A percentile compares a stretch with the other conserved stretches of the same genome.
Evolutionary conservation across 2,888 invertebrate species (phyloP).

Genomic region (Empis livida): DNA sequence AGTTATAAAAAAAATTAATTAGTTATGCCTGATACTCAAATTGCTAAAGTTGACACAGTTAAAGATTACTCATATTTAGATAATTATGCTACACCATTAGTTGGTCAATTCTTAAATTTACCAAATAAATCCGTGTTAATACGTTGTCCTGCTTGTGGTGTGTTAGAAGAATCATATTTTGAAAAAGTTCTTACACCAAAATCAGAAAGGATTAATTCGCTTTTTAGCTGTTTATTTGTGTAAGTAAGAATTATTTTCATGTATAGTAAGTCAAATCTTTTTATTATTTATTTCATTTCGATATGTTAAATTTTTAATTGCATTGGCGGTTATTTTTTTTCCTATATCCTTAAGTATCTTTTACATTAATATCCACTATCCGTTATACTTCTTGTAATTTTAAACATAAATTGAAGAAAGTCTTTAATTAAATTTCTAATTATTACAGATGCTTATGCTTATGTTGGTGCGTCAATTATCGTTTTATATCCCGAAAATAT

Average conservation of each 20-base stretch:
- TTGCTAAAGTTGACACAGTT: not conserved
- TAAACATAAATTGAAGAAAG: not conserved
- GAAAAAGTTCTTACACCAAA: constrained; percentile 19
- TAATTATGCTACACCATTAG: constrained; percentile 29
- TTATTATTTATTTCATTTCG: no score
- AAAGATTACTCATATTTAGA: not conserved
- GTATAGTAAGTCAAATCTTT: no score
- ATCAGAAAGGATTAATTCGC: constrained; percentile 18
- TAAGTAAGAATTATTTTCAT: constrained; percentile 18
- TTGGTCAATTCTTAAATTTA: constrained; percentile 28
- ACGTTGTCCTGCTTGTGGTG: constrained; percentile 29
- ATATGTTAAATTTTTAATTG: no score
- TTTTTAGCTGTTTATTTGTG: constrained; percentile 29
- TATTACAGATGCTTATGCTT: constrained; percentile 23
- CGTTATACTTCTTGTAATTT: no score
- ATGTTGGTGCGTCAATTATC: constrained; percentile 26
- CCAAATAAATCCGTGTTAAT: constrained; percentile 21
- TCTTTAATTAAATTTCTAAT: not conserved
- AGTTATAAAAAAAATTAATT: not conserved
- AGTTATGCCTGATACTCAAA: not conserved
- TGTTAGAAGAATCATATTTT: constrained; percentile 21
- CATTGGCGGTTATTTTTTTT: constrained; percentile 1
- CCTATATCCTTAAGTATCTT: constrained; percentile 1
- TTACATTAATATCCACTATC: not conserved
- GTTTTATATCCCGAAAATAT: constrained; percentile 26